Conservation (phyloP, 2,888 invertebrate species). For the Trichacis sp. region DNA sequence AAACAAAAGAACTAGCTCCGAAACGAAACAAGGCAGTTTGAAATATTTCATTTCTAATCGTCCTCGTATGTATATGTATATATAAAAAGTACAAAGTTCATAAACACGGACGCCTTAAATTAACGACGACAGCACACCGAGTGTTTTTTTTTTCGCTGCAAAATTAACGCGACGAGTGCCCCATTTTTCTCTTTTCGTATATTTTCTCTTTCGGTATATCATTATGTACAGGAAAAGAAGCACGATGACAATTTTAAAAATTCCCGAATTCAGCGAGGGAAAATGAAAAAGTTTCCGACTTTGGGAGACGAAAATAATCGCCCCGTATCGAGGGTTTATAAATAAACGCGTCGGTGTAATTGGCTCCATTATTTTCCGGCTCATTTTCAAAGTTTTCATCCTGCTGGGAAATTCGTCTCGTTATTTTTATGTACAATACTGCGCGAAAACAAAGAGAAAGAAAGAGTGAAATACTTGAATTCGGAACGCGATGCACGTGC, state of each 20-base stretch:
- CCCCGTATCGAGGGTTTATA: neutral
- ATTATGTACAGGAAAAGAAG: constrained; percentile 51
- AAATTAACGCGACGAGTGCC: constrained; percentile 14
- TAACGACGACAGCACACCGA: constrained; percentile 43
- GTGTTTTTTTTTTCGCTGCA: constrained; percentile 40
- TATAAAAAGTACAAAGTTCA: constrained; percentile 45
- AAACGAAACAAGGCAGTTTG: constrained; percentile 21
- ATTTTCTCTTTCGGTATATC: too few relatives aligned
- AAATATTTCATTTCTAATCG: constrained; percentile 22
- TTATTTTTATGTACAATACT: neutral
- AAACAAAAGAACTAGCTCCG: neutral
- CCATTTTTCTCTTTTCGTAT: neutral
- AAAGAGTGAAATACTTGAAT: too few relatives aligned
- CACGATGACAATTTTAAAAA: neutral
- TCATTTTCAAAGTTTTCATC: neutral
- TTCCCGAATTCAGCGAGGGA: neutral
- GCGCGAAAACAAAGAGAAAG: neutral
- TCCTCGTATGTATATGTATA: constrained; percentile 22
- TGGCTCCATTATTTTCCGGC: neutral
- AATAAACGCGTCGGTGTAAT: neutral
- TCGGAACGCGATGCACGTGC: constrained; percentile 21
- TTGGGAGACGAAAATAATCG: neutral
- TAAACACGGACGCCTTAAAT: constrained; percentile 43
- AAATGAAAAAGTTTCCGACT: too few relatives aligned
- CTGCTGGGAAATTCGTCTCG: neutral